Evolutionary conservation across 2,113 vertebrate genomes (phyloP).

Genomic region (Coturnix japonica): DNA sequence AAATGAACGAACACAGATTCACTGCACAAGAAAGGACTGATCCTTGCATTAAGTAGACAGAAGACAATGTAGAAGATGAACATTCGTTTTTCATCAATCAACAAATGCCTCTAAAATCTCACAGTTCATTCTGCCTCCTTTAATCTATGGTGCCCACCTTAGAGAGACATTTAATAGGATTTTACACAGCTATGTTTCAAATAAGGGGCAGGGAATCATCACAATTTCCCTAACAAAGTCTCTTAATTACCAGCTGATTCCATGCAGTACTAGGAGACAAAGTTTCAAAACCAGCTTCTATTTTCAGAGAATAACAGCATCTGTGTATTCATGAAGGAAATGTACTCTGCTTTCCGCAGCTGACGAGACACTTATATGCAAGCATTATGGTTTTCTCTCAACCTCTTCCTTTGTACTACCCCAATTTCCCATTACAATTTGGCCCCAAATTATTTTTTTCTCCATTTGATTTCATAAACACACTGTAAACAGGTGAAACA

Average conservation of each 20-base stretch:
- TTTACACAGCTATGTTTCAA: not conserved
- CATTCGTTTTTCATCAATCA: not conserved
- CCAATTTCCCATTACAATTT: not conserved
- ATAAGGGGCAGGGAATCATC: not conserved
- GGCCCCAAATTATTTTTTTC: not conserved
- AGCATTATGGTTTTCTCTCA: not conserved
- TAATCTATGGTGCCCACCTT: not conserved
- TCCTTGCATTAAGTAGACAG: not conserved
- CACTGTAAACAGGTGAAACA: slow-evolving; percentile 12
- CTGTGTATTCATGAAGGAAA: not conserved
- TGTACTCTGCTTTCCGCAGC: not conserved
- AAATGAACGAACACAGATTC: not conserved
- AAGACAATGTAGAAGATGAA: not conserved
- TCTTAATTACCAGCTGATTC: not conserved
- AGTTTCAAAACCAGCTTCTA: not conserved
- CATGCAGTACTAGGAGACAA: not conserved
- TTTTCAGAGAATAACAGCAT: not conserved
- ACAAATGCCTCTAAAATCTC: not conserved
- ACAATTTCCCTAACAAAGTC: not conserved
- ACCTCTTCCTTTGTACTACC: not conserved
- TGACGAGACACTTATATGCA: not conserved
- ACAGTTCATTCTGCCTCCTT: not conserved
- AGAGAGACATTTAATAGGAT: not conserved
- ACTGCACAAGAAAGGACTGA: not conserved
- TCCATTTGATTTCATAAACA: not conserved